Conservation (phyloP, 2,888 invertebrate species). For the Pseudococcus jackbeardsleyi region DNA sequence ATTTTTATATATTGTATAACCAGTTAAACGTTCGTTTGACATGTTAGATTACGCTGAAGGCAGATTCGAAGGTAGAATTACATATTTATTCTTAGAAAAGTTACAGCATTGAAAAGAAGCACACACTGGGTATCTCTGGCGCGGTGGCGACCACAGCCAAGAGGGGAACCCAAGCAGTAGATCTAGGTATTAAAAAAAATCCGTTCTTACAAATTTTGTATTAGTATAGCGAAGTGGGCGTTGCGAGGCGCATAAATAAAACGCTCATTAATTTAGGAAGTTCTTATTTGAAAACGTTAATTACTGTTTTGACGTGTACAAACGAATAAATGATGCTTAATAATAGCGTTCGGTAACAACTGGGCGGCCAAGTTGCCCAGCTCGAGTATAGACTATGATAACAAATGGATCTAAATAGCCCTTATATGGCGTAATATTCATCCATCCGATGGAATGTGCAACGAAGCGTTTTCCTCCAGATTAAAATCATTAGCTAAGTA, state of each 20-base stretch:
- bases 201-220: conserved; percentile 57
- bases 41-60: conserved; percentile 54
- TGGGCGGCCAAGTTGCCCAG: conserved; percentile 56
- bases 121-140: neutral
- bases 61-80: conserved; percentile 47
- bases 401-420: conserved; percentile 56
- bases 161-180: no score
- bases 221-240: conserved; percentile 57
- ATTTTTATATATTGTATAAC: conserved; percentile 51
- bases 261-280: conserved; percentile 64
- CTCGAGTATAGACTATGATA: conserved; percentile 31
- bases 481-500: conserved; percentile 40
- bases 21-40: conserved; percentile 55
- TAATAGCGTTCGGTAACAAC: conserved; percentile 60
- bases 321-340: conserved; percentile 64
- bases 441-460: conserved; percentile 13
- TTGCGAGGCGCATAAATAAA: conserved; percentile 62
- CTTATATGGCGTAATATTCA: conserved; percentile 37
- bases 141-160: no score
- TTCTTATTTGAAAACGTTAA: conserved; percentile 64
- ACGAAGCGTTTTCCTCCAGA: conserved; percentile 2
- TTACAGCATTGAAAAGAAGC: conserved; percentile 9
- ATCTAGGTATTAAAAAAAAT: no score
- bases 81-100: conserved; percentile 56
- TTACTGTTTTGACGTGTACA: conserved; percentile 62